These are phyloP conservation scores for Threskiornis aethiopicus DNA, from an alignment of 2,797 vertebrate genomes.

Conservation along the genomic window DNA sequence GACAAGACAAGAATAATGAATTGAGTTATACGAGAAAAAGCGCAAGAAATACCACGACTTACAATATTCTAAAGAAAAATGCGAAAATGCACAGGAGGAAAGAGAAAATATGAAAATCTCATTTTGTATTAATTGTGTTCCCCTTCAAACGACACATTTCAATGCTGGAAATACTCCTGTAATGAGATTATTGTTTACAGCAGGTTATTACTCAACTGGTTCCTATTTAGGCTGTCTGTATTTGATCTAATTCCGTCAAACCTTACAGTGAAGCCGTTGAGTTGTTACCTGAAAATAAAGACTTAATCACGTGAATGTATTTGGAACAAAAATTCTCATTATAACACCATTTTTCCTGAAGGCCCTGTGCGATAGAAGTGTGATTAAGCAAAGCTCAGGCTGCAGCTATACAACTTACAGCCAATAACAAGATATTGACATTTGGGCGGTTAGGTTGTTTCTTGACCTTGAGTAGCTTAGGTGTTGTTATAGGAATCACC, in stretches of 20 bases:
- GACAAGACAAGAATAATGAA: neutral
- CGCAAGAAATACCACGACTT: neutral
- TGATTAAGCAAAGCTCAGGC: constrained; percentile 21
- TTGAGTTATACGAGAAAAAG: neutral
- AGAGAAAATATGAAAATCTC: neutral
- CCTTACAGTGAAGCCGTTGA: neutral
- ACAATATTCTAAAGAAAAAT: neutral
- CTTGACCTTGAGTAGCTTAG: constrained; percentile 50
- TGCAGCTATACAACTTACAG: constrained; percentile 10
- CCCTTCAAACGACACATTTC: neutral
- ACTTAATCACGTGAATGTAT: neutral
- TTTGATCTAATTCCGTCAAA: constrained; percentile 23
- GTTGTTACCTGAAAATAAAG: constrained; percentile 47
- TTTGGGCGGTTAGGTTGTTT: constrained; percentile 6
- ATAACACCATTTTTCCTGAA: constrained; percentile 39
- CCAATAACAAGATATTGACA: constrained; percentile 34
- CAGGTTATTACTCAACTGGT: constrained; percentile 12
- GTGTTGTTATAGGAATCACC: neutral
- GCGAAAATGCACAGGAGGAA: neutral
- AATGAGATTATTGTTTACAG: constrained; percentile 39
- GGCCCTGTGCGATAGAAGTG: neutral
- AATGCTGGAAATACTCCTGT: neutral
- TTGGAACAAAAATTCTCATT: constrained; percentile 60
- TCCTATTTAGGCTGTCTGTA: neutral
- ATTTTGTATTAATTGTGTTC: neutral